Percentiles rank a stretch among this genome's conserved stretches.
phyloP scores from a whole-genome alignment of 2,888 invertebrate genomes.

The Erebia aethiops region DNA sequence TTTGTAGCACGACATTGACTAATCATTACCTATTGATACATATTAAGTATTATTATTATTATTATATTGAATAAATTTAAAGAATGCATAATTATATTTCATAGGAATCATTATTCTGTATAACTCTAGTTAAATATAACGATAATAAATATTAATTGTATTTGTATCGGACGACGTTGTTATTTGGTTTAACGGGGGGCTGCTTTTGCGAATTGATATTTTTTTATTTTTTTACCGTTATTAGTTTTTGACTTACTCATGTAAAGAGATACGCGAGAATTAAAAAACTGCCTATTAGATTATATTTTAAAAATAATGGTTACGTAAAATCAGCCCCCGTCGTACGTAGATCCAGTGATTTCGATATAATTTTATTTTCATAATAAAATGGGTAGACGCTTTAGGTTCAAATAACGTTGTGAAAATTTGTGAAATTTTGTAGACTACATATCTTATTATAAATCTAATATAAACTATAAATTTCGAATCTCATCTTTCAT shows the following conservation, averaged over 20 bases:
- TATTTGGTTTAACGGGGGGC: conserved; percentile 72
- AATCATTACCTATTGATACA: conserved; percentile 83
- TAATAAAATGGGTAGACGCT: conserved; percentile 83
- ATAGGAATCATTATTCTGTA: conserved; percentile 84
- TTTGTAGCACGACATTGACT: conserved; percentile 80
- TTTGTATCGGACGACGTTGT: conserved; percentile 64
- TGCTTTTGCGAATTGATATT: conserved; percentile 80
- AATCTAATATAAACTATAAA: conserved; percentile 84
- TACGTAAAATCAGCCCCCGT: conserved; percentile 76
- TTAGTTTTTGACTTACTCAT: conserved; percentile 80
- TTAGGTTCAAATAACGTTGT: conserved; percentile 84
- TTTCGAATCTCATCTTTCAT: conserved; percentile 75
- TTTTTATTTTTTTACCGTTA: conserved; percentile 84
- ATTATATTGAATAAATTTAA: conserved; percentile 83
- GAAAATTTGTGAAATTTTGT: conserved; percentile 84
- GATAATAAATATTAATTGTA: conserved; percentile 76
- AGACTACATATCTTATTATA: conserved; percentile 84
- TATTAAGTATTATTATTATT: conserved; percentile 83
- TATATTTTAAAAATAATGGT: conserved; percentile 82
- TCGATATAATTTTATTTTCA: conserved; percentile 82
- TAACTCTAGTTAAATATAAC: conserved; percentile 84
- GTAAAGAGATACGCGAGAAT: conserved; percentile 74
- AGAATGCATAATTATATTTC: conserved; percentile 84
- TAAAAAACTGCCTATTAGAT: conserved; percentile 81
- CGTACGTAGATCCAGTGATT: conserved; percentile 78